These are phyloP conservation scores for Ammospiza nelsoni DNA, from an alignment of 2,113 vertebrate genomes.

Conservation along the genomic window DNA sequence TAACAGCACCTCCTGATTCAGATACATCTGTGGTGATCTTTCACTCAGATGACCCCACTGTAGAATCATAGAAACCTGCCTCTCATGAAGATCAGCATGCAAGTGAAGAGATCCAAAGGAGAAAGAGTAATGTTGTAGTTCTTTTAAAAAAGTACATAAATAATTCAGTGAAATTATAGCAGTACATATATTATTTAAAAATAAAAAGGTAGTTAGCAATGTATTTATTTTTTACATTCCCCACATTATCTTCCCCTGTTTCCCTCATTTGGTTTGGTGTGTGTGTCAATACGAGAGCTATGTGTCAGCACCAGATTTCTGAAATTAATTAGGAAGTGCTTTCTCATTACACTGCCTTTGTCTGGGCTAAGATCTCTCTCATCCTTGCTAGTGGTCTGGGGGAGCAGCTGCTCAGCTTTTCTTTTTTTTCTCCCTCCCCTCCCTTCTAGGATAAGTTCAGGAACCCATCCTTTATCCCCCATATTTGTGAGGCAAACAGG, in stretches of 20 bases:
- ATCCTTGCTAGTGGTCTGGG: neutral
- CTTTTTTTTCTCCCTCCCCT: rapidly evolving
- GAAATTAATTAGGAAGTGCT: neutral
- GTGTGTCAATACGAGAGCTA: rapidly evolving
- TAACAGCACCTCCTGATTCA: neutral
- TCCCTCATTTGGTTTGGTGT: neutral
- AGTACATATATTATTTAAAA: neutral
- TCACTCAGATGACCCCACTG: neutral
- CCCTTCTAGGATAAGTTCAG: neutral
- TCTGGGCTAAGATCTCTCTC: neutral
- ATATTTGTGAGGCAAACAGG: neutral
- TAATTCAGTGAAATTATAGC: neutral
- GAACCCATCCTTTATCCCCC: neutral
- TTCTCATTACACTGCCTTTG: neutral
- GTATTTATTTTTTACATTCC: neutral
- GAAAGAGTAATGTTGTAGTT: neutral
- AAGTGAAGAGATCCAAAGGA: neutral
- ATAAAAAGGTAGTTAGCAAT: neutral
- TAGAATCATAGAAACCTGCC: neutral
- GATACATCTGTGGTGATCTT: neutral
- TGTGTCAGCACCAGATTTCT: neutral
- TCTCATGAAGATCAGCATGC: neutral
- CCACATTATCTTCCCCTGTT: neutral
- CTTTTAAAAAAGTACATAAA: neutral
- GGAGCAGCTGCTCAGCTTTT: neutral